Conservation (phyloP, 2,888 invertebrate species). For the Pediacus dermestoides region DNA sequence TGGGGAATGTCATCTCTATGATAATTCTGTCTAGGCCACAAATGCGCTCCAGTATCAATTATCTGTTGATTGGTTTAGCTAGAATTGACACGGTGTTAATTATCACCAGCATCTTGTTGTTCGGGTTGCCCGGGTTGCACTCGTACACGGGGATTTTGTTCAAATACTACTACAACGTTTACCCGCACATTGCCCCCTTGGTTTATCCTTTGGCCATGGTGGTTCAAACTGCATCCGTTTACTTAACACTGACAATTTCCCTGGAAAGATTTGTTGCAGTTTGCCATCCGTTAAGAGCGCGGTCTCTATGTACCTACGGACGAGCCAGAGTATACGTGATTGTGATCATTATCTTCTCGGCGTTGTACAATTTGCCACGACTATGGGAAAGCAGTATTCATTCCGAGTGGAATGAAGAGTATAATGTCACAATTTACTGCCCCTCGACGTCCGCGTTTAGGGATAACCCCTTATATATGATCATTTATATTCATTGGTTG, state of each 20-base stretch:
- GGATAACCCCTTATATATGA: conserved; percentile 69
- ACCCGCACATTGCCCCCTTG: conserved; percentile 75
- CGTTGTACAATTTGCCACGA: conserved; percentile 81
- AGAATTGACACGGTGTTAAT: conserved; percentile 90
- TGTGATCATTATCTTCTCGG: conserved; percentile 73
- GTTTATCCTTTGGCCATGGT: conserved; percentile 82
- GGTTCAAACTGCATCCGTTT: conserved; percentile 91
- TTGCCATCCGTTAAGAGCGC: conserved; percentile 83
- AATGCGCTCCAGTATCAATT: conserved; percentile 95
- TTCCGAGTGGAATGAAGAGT: conserved; percentile 46
- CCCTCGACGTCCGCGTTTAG: conserved; percentile 67
- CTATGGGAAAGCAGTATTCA: conserved; percentile 64
- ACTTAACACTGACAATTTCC: conserved; percentile 85
- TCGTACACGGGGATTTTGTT: conserved; percentile 76
- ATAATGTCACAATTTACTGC: conserved; percentile 65
- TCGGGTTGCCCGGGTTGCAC: conserved; percentile 82
- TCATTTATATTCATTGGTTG: conserved; percentile 90
- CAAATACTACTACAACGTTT: conserved; percentile 71
- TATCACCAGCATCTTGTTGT: conserved; percentile 78
- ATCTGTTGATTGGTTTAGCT: conserved; percentile 88
- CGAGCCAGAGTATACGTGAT: conserved; percentile 82
- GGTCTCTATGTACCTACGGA: conserved; percentile 87
- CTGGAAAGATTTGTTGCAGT: conserved; percentile 93
- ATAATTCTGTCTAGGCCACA: conserved; percentile 87
- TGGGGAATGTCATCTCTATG: conserved; percentile 88